Evolutionary conservation across 2,888 invertebrate species (phyloP), one percentile per base, ranked within the genome.

Genomic region (Morpho achilles): DNA sequence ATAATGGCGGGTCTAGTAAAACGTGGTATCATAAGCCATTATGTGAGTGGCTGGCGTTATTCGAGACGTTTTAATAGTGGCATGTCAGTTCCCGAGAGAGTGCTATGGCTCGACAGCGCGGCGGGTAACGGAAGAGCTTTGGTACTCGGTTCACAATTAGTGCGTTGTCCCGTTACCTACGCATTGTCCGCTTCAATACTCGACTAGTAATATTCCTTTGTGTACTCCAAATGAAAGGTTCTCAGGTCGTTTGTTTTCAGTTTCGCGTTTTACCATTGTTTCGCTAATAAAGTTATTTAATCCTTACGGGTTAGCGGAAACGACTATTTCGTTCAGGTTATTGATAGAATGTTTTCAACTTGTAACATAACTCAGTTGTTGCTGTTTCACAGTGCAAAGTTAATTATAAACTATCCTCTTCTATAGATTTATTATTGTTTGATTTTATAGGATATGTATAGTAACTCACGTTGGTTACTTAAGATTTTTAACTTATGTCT

Each of bases 131-230:
- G 85, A 82, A 85, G 80, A 82, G 73, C 76, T 75, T 75, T 8
- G 72, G 78, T 77, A 78, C 82, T 77, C 79, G 73, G 78, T 81
- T 84, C 84, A 82, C 82, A 87, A 88, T 89, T 71, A 87, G 87
- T 83, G 72, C 74, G 79, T 72, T 70, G 82, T 87, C 80, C 87
- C 87, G 88, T 89, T 90, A 88, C 80, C 70, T 69, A 71, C 76
- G 74, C 82, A 84, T 85, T 87, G 87, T 88, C 80, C 77, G 81
- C 80, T 76, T 77, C 82, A 79, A 77, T 82, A 81, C 82, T 75
- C 73, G 69, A 71, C 74, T 75, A 74, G 77, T 82, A 80, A 82
- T 81, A 77, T 77, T 74, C 84, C 87, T 84, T 86, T 86, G 85
- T 86, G 77, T 72, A 74, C 74, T 79, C 73, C 71, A 78, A 82